Percentiles rank a stretch among this genome's conserved stretches.
Evolutionary conservation across 1,140 invertebrate genomes (phyloP).

Genomic region (Ceratina calcarata): DNA sequence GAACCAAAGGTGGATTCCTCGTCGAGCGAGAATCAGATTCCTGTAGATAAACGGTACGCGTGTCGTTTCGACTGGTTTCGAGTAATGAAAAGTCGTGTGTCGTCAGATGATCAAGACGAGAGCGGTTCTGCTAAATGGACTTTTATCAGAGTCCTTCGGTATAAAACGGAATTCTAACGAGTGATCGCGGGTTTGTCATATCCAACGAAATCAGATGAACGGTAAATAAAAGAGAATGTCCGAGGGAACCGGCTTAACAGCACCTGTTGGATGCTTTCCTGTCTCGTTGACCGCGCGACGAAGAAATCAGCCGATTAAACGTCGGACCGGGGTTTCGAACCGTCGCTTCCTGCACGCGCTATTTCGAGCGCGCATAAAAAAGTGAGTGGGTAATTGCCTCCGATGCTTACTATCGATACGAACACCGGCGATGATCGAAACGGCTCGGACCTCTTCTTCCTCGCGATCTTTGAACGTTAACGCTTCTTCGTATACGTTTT

Average conservation of each 20-base stretch:
- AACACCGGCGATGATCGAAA: not conserved
- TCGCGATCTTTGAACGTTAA: not conserved
- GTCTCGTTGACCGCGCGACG: slow-evolving; percentile 23
- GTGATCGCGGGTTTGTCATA: too few species aligned
- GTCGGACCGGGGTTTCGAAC: not conserved
- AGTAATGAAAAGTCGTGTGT: too few species aligned
- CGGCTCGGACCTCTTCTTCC: not conserved
- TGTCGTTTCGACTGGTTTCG: too few species aligned
- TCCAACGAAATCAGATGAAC: slow-evolving; percentile 10
- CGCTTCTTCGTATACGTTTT: too few species aligned
- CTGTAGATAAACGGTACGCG: too few species aligned
- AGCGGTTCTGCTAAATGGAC: too few species aligned
- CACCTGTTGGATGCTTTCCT: slow-evolving; percentile 40
- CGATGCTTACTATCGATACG: not conserved
- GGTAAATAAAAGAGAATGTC: slow-evolving; percentile 46
- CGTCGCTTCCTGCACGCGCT: slow-evolving; percentile 24
- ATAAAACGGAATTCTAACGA: too few species aligned
- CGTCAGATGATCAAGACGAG: too few species aligned
- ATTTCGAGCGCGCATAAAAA: slow-evolving; percentile 8
- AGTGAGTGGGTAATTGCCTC: not conserved
- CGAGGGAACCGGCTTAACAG: slow-evolving; percentile 33
- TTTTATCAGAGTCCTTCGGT: too few species aligned
- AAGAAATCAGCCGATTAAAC: slow-evolving; percentile 28
- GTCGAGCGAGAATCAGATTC: too few species aligned
- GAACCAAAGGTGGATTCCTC: too few species aligned